Evolutionary conservation across 2,888 invertebrate genomes (phyloP), one percentile per base, ranked within the genome.

Genomic region (Arctia plantaginis): DNA sequence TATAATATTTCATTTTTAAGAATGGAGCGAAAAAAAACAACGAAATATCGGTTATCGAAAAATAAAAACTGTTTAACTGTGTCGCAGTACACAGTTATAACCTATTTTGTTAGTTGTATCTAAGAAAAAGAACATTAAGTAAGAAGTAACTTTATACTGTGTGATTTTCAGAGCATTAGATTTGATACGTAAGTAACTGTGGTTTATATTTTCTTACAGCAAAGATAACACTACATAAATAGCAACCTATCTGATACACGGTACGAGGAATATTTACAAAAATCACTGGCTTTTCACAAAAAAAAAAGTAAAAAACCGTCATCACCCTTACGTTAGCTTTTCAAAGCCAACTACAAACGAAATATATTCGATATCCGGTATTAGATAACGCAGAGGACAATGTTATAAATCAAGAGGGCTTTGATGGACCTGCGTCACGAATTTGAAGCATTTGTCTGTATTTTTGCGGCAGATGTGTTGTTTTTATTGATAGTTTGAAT

Each of bases 321-420:
- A 1, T 23, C 51, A 51, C 23, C 35, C n/a, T 20, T 55, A 51
- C 62, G 47, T 47, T 84, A 74, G 30, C 8, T 20, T 47, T 62
- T 80, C 74, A 85, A 82, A 83, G 77, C 73, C 83, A 85, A 86
- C 83, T 80, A 82, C 83, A 84, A 81, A n/a, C 64, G 27, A 72
- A 71, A 72, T 73, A 71, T 81, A 83, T 85, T 80, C 80, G 69
- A 79, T 80, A 79, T 77, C 76, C 79, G 79, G 81, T 77, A 75
- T 86, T 82, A 74, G 80, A 81, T 85, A 81, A 82, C 85, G 85
- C 82, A 85, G 81, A 78, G 73, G 69, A 82, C 77, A 80, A 69
- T 74, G 73, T n/a, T 78, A 88, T 88, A 88, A 88, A 88, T 88
- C 88, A 88, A 78, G 78, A 72, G 77, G 59, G 71, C 76, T 80